A percentile compares a stretch with the other conserved stretches of the same genome.
These are phyloP conservation scores for Mormyrus iriodes DNA, from an alignment of 2,113 vertebrate genomes.

Conservation along the genomic window DNA sequence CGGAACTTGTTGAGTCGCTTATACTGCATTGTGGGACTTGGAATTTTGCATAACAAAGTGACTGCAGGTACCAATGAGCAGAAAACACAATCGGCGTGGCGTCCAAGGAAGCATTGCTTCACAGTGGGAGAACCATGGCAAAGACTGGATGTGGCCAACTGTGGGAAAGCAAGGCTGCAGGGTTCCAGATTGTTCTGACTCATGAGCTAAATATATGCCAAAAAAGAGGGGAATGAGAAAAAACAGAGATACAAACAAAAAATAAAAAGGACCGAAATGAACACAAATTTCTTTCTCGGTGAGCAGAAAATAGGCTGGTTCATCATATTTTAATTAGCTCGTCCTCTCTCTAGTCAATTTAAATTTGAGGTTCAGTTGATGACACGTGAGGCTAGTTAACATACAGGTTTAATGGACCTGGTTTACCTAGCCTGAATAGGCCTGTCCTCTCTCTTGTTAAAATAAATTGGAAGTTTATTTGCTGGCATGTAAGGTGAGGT, in stretches of 20 bases:
- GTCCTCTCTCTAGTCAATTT: not conserved
- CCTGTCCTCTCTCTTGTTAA: not conserved
- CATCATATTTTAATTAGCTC: not conserved
- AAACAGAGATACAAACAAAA: not conserved
- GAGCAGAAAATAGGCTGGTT: not conserved
- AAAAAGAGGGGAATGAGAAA: not conserved
- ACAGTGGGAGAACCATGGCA: not conserved
- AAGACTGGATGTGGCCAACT: not conserved
- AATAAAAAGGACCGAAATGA: not conserved
- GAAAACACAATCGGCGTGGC: not conserved
- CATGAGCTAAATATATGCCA: not conserved
- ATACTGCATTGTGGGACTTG: not conserved
- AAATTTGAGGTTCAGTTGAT: not conserved
- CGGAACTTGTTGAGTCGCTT: not conserved
- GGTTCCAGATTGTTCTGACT: not conserved
- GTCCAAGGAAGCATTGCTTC: not conserved
- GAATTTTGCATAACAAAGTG: not conserved
- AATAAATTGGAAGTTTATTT: conserved; percentile 7
- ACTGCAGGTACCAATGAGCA: not conserved
- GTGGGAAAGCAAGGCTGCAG: not conserved
- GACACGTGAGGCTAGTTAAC: not conserved
- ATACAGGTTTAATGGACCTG: not conserved
- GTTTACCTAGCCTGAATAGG: not conserved
- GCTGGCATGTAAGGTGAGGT: not conserved
- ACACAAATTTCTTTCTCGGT: not conserved